Base-by-base conservation (phyloP, 2,797 vertebrate species). In the Aselliscus stoliczkanus region DNA sequence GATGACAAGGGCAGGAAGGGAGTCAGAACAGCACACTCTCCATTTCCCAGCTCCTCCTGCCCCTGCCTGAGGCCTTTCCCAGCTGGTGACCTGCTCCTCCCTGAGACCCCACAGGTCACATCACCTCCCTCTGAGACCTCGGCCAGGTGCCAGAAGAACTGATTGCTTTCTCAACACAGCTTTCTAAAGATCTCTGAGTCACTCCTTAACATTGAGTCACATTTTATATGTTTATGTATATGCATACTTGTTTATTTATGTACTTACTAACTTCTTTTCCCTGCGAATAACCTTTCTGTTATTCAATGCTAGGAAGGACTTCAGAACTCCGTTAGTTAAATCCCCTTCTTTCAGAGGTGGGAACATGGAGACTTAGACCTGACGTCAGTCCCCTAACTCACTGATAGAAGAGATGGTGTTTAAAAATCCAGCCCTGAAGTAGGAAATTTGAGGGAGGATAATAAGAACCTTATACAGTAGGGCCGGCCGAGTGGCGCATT, bases 51-150 rank as follows among this genome's bases (percentile, higher is more conserved):
- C 39, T 50, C 9, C 37, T 18, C 14, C 86, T 14, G 18, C 17
- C 58, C 70, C 58, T 3, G 18, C 9, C 52, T 62, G 27, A 37
- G 25, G 14, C 29, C 10, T 25, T 31, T 5, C n/a, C 1, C 4
- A 14, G 12, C 9, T 3, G 0, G 42, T 17, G 62, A 54, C 18
- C 84, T 76, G 27, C 14, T 50, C 21, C 37, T 77, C 20, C 7
- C 27, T 1, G 14, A 13, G 44, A 69, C 20, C 25, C 3, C 3
- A 18, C 2, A 2, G 1, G 69, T 34, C 60, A 0, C 2, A 4
- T 5, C n/a, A 9, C 50, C 13, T 5, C 7, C 5, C 13, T 47
- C 8, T 1, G 25, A 85, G 56, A 34, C 34, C n/a, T 39, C 56
- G 29, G 54, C 34, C 76, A 88, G 44, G 34, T 6, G 0, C 73